Conservation (phyloP, 2,113 vertebrate genomes). For the Coptodon bakossiorum region DNA sequence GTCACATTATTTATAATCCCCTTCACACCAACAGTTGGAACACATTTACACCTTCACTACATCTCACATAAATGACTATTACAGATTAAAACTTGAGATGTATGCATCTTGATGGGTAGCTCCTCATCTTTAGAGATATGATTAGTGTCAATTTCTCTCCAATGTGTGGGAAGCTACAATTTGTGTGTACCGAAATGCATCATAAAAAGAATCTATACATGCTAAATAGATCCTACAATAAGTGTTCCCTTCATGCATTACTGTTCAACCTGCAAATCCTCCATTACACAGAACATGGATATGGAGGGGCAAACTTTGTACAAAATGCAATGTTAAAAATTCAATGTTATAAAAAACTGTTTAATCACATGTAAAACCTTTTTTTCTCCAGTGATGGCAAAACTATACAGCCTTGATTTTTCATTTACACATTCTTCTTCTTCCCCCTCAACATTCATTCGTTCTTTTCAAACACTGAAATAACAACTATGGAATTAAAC, state of each 20-base stretch:
- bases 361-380: constrained; percentile 27
- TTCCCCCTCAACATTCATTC: background rate
- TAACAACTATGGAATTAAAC: background rate
- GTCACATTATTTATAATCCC: background rate
- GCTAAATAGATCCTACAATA: background rate
- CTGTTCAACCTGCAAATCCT: background rate
- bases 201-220: background rate
- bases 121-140: background rate
- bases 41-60: background rate
- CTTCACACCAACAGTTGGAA: background rate
- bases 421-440: background rate
- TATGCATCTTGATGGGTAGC: background rate
- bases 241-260: background rate
- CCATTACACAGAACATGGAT: background rate
- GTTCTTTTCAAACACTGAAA: background rate
- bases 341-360: constrained; percentile 2
- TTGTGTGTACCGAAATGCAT: background rate
- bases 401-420: constrained; percentile 14
- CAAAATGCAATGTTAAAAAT: background rate
- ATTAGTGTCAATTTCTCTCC: background rate
- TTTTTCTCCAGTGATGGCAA: background rate
- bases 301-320: background rate
- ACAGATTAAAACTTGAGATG: background rate
- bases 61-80: background rate
- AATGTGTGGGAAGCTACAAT: background rate